A percentile compares a stretch with the other conserved stretches of the same genome.
These are phyloP conservation scores for Bettongia penicillata DNA, from an alignment of 2,113 vertebrate species.

Conservation along the genomic window DNA sequence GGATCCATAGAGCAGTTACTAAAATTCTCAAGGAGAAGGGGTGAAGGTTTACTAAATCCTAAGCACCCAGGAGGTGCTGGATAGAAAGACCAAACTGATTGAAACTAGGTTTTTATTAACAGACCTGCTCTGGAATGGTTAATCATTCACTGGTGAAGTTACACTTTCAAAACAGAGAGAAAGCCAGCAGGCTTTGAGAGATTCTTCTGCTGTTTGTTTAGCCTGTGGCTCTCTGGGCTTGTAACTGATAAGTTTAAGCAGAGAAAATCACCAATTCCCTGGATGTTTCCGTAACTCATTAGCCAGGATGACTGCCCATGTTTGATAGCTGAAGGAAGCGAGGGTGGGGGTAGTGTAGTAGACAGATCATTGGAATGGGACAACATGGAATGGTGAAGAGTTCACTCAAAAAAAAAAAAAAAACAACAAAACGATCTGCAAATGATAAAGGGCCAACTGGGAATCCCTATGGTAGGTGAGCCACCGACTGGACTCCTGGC, in stretches of 20 bases:
- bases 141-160: slow-evolving; percentile 11
- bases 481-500: neutral
- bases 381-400: neutral
- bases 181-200: slow-evolving; percentile 6
- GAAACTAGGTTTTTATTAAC: neutral
- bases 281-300: slow-evolving; percentile 10
- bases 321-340: neutral
- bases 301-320: neutral
- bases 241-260: slow-evolving; percentile 10
- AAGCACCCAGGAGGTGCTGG: neutral
- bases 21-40: neutral
- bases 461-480: neutral
- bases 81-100: neutral
- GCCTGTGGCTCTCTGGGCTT: neutral
- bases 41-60: neutral
- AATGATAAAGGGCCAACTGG: neutral
- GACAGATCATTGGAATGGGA: neutral
- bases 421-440: neutral
- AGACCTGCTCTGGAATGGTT: neutral
- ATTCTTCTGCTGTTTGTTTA: slow-evolving; percentile 7
- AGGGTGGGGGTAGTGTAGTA: neutral
- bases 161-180: slow-evolving; percentile 11
- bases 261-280: slow-evolving; percentile 1
- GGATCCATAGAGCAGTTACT: neutral
- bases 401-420: neutral